Conservation (phyloP, 1,140 invertebrate genomes). For the Aphis craccivora region DNA sequence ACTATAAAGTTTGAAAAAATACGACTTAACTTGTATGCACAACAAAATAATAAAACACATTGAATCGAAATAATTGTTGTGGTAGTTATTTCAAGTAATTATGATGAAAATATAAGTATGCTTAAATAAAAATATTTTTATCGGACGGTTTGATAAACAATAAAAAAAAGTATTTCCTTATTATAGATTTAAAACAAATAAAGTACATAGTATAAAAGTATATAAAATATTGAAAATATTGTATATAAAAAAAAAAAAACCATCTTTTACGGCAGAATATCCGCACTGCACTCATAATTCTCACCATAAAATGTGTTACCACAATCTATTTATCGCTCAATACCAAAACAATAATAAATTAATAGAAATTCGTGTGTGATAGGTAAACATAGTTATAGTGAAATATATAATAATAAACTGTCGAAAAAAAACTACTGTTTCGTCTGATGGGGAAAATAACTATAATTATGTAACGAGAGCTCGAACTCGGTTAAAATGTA, state of each 20-base stretch:
- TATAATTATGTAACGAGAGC: background rate
- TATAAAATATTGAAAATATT: too few relatives aligned
- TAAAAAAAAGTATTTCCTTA: background rate
- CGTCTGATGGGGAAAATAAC: background rate
- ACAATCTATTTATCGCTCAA: background rate
- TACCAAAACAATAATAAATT: background rate
- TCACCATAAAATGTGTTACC: background rate
- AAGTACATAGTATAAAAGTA: background rate
- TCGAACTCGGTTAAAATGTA: background rate
- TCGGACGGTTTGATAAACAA: background rate
- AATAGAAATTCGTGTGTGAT: background rate
- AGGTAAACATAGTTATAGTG: too few relatives aligned
- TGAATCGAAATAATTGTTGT: background rate
- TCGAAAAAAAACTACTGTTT: background rate
- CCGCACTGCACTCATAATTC: background rate
- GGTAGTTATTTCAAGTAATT: background rate
- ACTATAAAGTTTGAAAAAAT: background rate
- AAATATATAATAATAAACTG: too few relatives aligned
- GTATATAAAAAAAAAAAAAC: background rate
- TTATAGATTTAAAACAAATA: background rate
- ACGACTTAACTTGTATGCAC: background rate
- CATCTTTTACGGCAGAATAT: background rate
- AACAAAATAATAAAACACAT: background rate
- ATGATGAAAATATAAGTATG: background rate
- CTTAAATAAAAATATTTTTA: background rate